phyloP scores from a whole-genome alignment of 1,140 invertebrate species.

The Idris sp. region DNA sequence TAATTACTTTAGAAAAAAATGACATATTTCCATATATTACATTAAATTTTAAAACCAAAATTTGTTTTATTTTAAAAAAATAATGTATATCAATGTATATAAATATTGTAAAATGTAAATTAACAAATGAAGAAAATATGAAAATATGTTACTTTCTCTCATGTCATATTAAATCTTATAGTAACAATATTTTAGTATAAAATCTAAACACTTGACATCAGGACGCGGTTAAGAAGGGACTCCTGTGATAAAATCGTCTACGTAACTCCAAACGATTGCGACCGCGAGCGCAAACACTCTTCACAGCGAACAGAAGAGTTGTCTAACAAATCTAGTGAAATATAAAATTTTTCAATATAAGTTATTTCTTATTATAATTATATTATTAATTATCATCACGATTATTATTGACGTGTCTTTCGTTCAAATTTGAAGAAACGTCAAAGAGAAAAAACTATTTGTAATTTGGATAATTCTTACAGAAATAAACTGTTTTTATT shows the following conservation, averaged over 20 bases:
- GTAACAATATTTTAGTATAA: conserved; percentile 63
- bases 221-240: conserved; percentile 65
- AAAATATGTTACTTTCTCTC: conserved; percentile 61
- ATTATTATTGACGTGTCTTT: conserved; percentile 22
- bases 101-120: conserved; percentile 54
- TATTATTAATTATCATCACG: conserved; percentile 66
- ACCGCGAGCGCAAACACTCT: conserved; percentile 42
- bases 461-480: conserved; percentile 9
- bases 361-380: conserved; percentile 70
- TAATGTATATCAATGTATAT: conserved; percentile 49
- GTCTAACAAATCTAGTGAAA: conserved; percentile 76
- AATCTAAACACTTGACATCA: conserved; percentile 60
- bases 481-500: conserved; percentile 1
- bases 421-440: conserved; percentile 6
- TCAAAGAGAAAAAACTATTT: not conserved
- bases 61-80: not conserved
- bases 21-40: no score
- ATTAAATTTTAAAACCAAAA: not conserved
- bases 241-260: conserved; percentile 77
- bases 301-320: conserved; percentile 53
- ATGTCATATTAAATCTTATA: conserved; percentile 48
- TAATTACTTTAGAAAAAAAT: no score
- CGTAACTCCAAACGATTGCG: conserved; percentile 54
- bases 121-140: conserved; percentile 24
- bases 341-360: conserved; percentile 66